These are phyloP conservation scores for Strigamia transsilvanica DNA, from an alignment of 2,888 invertebrate species.

Conservation along the genomic window DNA sequence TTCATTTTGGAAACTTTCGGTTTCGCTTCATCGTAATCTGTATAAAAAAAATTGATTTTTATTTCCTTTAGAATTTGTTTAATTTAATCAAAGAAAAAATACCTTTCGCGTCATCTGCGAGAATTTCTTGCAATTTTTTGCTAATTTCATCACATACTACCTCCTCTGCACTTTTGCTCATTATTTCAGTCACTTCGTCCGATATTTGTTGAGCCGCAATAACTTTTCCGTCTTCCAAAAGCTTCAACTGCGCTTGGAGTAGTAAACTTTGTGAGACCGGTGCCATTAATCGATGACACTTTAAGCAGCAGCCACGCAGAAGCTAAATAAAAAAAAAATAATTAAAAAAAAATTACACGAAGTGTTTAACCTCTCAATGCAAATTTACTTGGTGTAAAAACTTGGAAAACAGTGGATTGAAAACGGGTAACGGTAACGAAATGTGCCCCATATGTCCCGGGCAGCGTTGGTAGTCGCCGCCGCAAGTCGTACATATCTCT, in stretches of 20 bases:
- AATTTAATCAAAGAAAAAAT: background rate
- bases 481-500: constrained; percentile 84
- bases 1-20: constrained; percentile 57
- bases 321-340: constrained; percentile 62
- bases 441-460: constrained; percentile 96
- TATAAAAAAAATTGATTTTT: constrained; percentile 10
- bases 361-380: background rate
- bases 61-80: constrained; percentile 1
- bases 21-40: constrained; percentile 52
- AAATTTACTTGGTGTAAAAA: constrained; percentile 71
- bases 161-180: constrained; percentile 37
- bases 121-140: constrained; percentile 36
- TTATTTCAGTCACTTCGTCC: constrained; percentile 66
- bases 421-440: constrained; percentile 83
- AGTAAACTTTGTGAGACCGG: constrained; percentile 62
- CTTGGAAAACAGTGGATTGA: constrained; percentile 89
- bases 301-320: constrained; percentile 65
- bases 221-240: constrained; percentile 78
- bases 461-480: constrained; percentile 73
- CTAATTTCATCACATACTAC: background rate
- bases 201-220: constrained; percentile 73
- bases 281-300: constrained; percentile 64
- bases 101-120: constrained; percentile 43
- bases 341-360: constrained; percentile 16
- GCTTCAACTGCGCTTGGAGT: constrained; percentile 73